These are phyloP conservation scores for Athene cunicularia DNA, from an alignment of 2,113 vertebrate genomes.

Conservation along the genomic window DNA sequence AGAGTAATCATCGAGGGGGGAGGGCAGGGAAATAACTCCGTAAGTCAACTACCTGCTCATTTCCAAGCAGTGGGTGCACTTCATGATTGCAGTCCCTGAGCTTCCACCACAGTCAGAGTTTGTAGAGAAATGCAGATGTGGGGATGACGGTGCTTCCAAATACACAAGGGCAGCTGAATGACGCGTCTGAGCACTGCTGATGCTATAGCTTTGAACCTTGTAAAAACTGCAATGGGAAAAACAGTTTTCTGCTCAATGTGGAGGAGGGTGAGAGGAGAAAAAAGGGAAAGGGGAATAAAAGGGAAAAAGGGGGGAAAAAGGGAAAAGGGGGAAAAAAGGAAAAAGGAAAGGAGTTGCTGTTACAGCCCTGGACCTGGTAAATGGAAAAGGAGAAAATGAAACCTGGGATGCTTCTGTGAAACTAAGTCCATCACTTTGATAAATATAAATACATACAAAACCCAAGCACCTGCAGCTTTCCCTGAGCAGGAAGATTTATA, in stretches of 20 bases:
- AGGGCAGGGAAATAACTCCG: background rate
- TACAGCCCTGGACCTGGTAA: background rate
- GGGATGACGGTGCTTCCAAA: background rate
- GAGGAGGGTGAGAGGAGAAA: no score
- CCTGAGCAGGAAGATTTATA: background rate
- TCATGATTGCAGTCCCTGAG: background rate
- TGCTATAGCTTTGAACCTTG: background rate
- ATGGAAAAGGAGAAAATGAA: background rate
- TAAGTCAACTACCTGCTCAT: background rate
- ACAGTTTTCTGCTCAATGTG: background rate
- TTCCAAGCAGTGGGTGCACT: background rate
- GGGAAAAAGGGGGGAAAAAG: no score
- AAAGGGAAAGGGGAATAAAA: no score
- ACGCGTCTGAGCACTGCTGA: accelerated
- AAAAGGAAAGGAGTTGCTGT: background rate
- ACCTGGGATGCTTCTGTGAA: background rate
- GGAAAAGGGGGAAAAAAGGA: no score
- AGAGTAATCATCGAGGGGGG: background rate
- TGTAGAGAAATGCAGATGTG: background rate
- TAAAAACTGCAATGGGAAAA: background rate
- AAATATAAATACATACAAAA: background rate
- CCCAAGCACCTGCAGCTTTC: background rate
- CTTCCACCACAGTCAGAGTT: background rate
- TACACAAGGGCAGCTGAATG: background rate
- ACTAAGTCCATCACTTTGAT: background rate